phyloP scores from a whole-genome alignment of 2,113 vertebrate species.

The Microcebus murinus region DNA sequence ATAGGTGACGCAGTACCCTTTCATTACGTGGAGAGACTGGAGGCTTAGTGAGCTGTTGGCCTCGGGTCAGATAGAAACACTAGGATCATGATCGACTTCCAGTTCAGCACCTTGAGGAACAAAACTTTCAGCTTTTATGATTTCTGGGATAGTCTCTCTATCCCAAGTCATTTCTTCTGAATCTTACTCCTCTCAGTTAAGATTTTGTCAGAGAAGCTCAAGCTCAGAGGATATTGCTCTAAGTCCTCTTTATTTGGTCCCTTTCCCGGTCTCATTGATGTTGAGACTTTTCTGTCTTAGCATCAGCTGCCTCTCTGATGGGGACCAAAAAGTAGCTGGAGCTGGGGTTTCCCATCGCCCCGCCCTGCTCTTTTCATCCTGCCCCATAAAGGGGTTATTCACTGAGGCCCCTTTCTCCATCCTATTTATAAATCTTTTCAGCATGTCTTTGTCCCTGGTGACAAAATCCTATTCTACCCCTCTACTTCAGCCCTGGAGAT shows the following conservation, averaged over 20 bases:
- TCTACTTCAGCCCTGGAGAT: neutral
- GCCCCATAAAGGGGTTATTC: slow-evolving; percentile 42
- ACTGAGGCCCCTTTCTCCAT: neutral
- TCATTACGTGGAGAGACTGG: neutral
- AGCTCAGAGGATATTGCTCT: neutral
- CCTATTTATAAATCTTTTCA: slow-evolving; percentile 53
- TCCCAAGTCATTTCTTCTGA: neutral
- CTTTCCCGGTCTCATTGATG: neutral
- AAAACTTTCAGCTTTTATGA: neutral
- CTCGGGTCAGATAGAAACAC: neutral
- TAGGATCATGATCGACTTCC: neutral
- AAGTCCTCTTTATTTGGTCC: neutral
- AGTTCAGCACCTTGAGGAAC: neutral
- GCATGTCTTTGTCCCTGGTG: neutral
- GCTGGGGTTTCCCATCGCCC: neutral
- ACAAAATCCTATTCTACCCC: neutral
- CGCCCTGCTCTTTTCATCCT: neutral
- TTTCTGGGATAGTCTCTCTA: neutral
- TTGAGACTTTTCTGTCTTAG: neutral
- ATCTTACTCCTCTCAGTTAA: neutral
- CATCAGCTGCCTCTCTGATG: neutral
- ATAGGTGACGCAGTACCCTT: neutral
- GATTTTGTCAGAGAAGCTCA: neutral
- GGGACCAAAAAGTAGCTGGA: neutral
- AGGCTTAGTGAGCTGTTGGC: neutral